Evolutionary conservation across 1,140 invertebrate species (phyloP).

Genomic region (Leptinotarsa undecemlineata): DNA sequence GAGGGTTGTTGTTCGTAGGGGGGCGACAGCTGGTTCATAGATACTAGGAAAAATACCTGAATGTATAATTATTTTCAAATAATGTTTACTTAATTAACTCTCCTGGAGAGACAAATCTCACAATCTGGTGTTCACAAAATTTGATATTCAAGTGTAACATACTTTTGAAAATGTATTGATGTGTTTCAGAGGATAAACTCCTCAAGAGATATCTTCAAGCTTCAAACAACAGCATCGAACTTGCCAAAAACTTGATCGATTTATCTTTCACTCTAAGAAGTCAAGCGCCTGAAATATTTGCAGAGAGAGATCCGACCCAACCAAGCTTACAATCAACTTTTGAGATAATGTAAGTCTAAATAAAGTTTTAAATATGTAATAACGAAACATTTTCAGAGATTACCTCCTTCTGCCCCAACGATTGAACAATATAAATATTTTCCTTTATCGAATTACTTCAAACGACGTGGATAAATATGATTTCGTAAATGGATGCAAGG

Average conservation of each 20-base stretch:
- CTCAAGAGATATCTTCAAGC: conserved; percentile 59
- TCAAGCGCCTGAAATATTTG: conserved; percentile 67
- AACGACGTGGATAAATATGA: conserved; percentile 65
- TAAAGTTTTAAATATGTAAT: neutral
- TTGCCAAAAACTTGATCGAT: conserved; percentile 65
- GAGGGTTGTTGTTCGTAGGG: too few relatives aligned
- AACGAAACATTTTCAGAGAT: conserved; percentile 55
- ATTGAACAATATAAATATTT: conserved; percentile 48
- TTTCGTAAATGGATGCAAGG: conserved; percentile 68
- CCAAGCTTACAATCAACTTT: conserved; percentile 61
- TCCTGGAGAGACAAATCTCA: neutral
- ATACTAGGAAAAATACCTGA: neutral
- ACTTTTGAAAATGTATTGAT: neutral
- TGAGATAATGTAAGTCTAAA: conserved; percentile 58
- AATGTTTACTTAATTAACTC: neutral
- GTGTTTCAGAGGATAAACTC: conserved; percentile 60
- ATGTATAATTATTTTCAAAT: neutral
- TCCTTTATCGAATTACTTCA: conserved; percentile 65
- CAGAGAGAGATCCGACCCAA: conserved; percentile 63
- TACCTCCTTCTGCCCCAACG: conserved; percentile 62
- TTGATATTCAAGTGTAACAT: neutral
- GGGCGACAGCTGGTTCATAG: too few relatives aligned
- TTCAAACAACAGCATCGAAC: conserved; percentile 60
- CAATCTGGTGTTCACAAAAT: neutral
- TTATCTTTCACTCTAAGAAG: conserved; percentile 67